Conservation (phyloP, 2,113 vertebrate genomes). For the Tychaedon coryphoeus region DNA sequence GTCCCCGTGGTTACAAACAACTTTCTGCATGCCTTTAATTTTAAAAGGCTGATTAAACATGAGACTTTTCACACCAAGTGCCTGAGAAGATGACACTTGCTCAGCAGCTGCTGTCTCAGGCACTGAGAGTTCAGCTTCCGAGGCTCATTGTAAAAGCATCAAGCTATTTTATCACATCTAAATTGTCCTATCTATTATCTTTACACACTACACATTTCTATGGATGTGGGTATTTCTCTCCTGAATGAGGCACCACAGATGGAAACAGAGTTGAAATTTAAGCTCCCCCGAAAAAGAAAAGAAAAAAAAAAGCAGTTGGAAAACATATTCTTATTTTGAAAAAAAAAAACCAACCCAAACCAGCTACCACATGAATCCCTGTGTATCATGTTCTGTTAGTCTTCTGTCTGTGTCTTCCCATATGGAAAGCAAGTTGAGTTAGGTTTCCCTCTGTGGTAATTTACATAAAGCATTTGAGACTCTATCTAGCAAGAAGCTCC, state of each 20-base stretch:
- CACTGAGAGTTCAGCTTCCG: not conserved
- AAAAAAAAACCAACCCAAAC: not conserved
- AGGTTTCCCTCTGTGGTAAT: not conserved
- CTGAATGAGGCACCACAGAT: not conserved
- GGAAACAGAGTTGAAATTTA: not conserved
- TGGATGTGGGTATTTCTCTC: not conserved
- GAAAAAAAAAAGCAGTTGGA: not conserved
- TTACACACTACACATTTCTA: not conserved
- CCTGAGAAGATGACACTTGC: conserved; percentile 29
- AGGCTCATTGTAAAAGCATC: not conserved
- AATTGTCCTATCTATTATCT: not conserved
- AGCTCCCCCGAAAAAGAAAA: not conserved
- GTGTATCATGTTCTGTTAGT: not conserved
- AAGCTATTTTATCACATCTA: not conserved
- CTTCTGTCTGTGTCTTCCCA: not conserved
- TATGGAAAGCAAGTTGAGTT: not conserved
- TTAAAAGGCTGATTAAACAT: not conserved
- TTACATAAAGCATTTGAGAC: not conserved
- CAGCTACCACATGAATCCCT: not conserved
- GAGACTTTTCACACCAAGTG: conserved; percentile 38
- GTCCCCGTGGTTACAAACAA: not conserved
- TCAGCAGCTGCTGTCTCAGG: conserved; percentile 42
- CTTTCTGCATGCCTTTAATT: not conserved
- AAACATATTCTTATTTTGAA: not conserved
- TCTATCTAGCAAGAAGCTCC: not conserved